Conservation (phyloP, 92 coral and sea anemone genomes). For the Blastomussa wellsi region DNA sequence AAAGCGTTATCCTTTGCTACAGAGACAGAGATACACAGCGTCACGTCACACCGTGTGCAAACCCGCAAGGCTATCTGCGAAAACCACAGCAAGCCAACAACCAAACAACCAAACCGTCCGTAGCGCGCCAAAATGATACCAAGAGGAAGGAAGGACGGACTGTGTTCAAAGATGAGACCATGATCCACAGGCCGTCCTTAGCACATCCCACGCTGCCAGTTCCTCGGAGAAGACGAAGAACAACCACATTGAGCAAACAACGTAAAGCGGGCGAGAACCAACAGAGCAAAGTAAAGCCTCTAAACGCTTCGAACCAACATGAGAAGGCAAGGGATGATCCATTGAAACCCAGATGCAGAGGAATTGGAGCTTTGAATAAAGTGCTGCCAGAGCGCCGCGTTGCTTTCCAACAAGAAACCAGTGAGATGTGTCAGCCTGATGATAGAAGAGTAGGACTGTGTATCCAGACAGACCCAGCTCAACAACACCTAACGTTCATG, state of each 20-base stretch:
- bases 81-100: not conserved
- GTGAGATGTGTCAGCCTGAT: not conserved
- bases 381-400: not conserved
- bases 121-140: not conserved
- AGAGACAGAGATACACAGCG: not conserved
- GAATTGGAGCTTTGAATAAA: not conserved
- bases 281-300: not conserved
- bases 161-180: not conserved
- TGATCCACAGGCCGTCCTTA: not conserved
- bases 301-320: not conserved
- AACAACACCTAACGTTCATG: constrained; percentile 6
- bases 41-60: not conserved
- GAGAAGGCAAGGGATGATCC: no score
- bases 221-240: not conserved
- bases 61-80: not conserved
- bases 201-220: not conserved
- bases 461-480: not conserved
- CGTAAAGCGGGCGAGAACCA: not conserved
- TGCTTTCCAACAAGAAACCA: not conserved
- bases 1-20: not conserved
- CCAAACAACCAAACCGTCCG: not conserved
- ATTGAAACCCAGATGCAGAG: not conserved
- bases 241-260: not conserved
- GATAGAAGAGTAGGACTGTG: constrained; percentile 9
- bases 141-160: not conserved